phyloP scores from a whole-genome alignment of 2,113 vertebrate species.

The Rattus norvegicus region DNA sequence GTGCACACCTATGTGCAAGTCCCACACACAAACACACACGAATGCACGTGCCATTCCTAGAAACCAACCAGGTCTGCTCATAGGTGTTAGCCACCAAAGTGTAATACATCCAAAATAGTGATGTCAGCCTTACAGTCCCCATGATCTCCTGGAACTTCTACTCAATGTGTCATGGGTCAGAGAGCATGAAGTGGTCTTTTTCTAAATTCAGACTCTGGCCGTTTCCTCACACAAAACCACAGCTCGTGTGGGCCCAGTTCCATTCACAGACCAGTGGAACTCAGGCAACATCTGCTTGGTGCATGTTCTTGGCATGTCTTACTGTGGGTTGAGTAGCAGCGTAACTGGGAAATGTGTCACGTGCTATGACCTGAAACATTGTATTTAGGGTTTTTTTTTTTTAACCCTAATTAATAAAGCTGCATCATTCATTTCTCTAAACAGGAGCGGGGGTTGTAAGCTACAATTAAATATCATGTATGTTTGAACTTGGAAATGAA shows the following conservation, averaged over 20 bases:
- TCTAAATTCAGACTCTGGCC: background rate
- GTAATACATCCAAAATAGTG: background rate
- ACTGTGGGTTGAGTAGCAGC: background rate
- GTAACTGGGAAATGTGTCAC: background rate
- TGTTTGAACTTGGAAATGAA: conserved; percentile 2
- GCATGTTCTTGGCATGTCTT: background rate
- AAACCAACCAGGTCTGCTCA: background rate
- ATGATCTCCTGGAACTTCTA: background rate
- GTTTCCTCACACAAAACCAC: background rate
- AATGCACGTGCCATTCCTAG: background rate
- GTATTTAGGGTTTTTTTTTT: background rate
- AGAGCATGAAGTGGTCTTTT: background rate
- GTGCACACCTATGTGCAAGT: background rate
- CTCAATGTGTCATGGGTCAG: background rate
- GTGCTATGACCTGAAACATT: background rate
- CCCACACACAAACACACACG: background rate
- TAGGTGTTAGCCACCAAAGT: background rate
- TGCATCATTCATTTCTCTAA: background rate
- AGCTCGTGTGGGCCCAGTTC: background rate
- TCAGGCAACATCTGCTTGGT: fast-evolving
- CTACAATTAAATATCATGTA: background rate
- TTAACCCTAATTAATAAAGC: background rate
- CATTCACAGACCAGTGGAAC: background rate
- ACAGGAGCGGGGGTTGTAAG: background rate
- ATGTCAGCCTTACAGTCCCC: background rate